Conservation (phyloP, 2,888 invertebrate species). For the Pyrgus malvae region DNA sequence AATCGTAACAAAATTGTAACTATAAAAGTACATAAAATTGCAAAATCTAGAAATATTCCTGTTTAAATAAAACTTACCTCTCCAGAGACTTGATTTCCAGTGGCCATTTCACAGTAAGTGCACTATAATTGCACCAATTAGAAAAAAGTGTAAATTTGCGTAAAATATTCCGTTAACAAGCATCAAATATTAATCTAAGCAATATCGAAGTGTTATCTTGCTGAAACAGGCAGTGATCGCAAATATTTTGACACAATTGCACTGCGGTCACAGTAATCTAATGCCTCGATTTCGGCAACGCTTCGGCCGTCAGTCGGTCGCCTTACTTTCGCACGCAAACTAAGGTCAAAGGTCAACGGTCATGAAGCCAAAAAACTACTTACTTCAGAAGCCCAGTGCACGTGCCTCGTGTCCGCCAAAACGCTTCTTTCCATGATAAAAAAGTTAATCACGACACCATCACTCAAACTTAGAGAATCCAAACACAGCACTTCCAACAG, state of each 20-base stretch:
- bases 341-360: slow-evolving; percentile 43
- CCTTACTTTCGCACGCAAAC: slow-evolving; percentile 26
- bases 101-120: slow-evolving; percentile 3
- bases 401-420: slow-evolving; percentile 67
- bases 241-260: slow-evolving; percentile 24
- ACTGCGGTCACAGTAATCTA: slow-evolving; percentile 23
- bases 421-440: slow-evolving; percentile 75
- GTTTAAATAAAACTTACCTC: slow-evolving; percentile 7
- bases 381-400: slow-evolving; percentile 75
- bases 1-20: not conserved
- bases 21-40: not conserved
- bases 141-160: not conserved
- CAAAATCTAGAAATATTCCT: not conserved
- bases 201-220: slow-evolving; percentile 11
- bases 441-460: slow-evolving; percentile 61
- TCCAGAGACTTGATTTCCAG: slow-evolving; percentile 24
- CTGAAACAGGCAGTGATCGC: slow-evolving; percentile 15
- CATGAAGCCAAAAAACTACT: slow-evolving; percentile 47
- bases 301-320: slow-evolving; percentile 20
- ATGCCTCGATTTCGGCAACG: slow-evolving; percentile 22
- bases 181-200: not conserved
- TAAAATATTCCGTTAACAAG: not conserved
- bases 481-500: not conserved
- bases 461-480: slow-evolving; percentile 48
- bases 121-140: not conserved